Conservation (phyloP, 2,888 invertebrate species). For the Perizoma flavofasciatum region DNA sequence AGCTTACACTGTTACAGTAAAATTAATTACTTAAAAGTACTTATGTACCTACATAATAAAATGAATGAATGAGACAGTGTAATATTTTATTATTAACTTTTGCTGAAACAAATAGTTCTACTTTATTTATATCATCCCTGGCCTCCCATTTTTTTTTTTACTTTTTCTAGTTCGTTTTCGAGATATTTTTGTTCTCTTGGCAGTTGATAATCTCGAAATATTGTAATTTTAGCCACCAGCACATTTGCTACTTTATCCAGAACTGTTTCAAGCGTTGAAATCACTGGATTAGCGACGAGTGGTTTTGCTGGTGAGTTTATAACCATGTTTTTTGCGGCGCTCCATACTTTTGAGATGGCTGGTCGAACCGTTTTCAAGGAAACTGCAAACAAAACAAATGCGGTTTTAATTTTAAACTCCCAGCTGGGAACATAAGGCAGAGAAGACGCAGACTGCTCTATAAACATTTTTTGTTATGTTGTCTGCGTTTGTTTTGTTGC, state of each 20-base stretch:
- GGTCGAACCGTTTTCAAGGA: conserved; percentile 64
- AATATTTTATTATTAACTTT: too few relatives aligned
- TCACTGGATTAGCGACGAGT: conserved; percentile 55
- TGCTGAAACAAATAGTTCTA: too few relatives aligned
- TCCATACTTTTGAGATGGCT: conserved; percentile 58
- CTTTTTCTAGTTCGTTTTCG: conserved; percentile 58
- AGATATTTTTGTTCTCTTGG: conserved; percentile 60
- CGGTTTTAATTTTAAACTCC: conserved; percentile 27
- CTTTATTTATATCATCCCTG: neutral
- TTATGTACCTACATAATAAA: neutral
- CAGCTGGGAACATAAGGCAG: too few relatives aligned
- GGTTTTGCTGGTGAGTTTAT: conserved; percentile 51
- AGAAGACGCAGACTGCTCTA: too few relatives aligned
- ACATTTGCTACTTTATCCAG: conserved; percentile 42
- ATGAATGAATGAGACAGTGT: neutral
- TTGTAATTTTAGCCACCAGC: conserved; percentile 47
- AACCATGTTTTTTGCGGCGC: conserved; percentile 49
- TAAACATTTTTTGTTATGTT: too few relatives aligned
- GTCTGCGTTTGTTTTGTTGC: conserved; percentile 65
- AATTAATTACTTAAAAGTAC: too few relatives aligned
- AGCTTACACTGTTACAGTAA: too few relatives aligned
- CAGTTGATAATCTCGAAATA: conserved; percentile 55
- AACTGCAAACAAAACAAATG: conserved; percentile 72
- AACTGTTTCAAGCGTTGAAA: conserved; percentile 53
- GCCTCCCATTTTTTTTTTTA: conserved; percentile 48